A percentile compares a stretch with the other conserved stretches of the same genome.
These are phyloP conservation scores for Cynopterus brachyotis DNA, from an alignment of 2,113 vertebrate species.

Conservation along the genomic window DNA sequence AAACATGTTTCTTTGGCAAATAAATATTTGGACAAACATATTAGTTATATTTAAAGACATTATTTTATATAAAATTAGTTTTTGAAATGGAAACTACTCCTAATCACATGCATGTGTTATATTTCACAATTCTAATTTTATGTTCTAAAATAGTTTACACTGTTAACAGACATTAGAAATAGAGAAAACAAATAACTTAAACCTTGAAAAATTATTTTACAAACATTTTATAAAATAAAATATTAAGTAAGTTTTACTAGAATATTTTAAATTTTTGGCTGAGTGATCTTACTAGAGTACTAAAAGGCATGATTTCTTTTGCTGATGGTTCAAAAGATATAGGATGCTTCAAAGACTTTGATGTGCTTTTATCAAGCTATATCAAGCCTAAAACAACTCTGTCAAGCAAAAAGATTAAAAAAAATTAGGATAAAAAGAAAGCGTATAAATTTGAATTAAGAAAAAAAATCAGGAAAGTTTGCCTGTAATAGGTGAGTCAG, in stretches of 20 bases:
- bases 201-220: background rate
- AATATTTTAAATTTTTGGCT: background rate
- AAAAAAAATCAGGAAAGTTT: background rate
- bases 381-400: background rate
- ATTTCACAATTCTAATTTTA: background rate
- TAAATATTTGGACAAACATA: background rate
- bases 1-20: background rate
- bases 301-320: slow-evolving; percentile 24
- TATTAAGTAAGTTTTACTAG: background rate
- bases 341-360: slow-evolving; percentile 43
- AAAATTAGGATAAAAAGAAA: slow-evolving; percentile 47
- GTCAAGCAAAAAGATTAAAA: background rate
- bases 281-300: background rate
- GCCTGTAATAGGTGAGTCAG: slow-evolving; percentile 42
- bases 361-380: slow-evolving; percentile 56
- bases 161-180: background rate
- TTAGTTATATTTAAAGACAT: background rate
- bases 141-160: background rate
- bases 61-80: background rate
- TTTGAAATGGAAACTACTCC: background rate
- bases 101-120: background rate
- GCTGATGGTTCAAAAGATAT: slow-evolving; percentile 3
- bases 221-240: slow-evolving; percentile 30
- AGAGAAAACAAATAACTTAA: background rate
- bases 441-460: slow-evolving; percentile 36